phyloP scores from a whole-genome alignment of 2,888 invertebrate genomes.

The Drosophila eohydei region DNA sequence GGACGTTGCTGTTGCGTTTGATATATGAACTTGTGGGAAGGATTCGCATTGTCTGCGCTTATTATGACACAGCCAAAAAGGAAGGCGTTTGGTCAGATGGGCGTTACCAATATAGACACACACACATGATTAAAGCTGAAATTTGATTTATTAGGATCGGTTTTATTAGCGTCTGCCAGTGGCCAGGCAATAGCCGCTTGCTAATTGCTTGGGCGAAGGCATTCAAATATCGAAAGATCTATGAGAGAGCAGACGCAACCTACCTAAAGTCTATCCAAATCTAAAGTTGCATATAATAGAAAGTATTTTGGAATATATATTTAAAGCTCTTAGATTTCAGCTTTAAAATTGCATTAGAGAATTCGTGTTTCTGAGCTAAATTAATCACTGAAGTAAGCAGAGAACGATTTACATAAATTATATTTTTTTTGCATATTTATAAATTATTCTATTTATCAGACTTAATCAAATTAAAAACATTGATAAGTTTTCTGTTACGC shows the following conservation, averaged over 20 bases:
- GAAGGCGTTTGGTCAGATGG: neutral
- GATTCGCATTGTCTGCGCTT: slow-evolving; percentile 71
- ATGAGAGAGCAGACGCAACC: neutral
- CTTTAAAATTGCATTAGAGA: no score
- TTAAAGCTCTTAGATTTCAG: no score
- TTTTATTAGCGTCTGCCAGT: slow-evolving; percentile 53
- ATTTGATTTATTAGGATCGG: slow-evolving; percentile 68
- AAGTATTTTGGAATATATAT: no score
- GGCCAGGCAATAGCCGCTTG: slow-evolving; percentile 10
- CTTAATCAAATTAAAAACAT: no score
- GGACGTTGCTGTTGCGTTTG: slow-evolving; percentile 48
- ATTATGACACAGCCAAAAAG: slow-evolving; percentile 42
- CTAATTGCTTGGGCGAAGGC: slow-evolving; percentile 22
- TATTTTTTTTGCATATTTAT: no score
- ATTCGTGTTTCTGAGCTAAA: no score
- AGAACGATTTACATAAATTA: no score
- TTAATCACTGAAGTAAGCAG: no score
- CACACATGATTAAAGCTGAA: slow-evolving; percentile 42
- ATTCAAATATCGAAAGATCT: neutral
- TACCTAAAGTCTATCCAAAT: no score
- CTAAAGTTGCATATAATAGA: no score
- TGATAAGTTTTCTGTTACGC: no score
- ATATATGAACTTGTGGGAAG: slow-evolving; percentile 74
- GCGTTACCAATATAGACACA: neutral
- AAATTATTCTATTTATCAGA: no score